These are phyloP conservation scores for Diplodus puntazzo DNA, from an alignment of 2,797 vertebrate genomes.

Conservation along the genomic window DNA sequence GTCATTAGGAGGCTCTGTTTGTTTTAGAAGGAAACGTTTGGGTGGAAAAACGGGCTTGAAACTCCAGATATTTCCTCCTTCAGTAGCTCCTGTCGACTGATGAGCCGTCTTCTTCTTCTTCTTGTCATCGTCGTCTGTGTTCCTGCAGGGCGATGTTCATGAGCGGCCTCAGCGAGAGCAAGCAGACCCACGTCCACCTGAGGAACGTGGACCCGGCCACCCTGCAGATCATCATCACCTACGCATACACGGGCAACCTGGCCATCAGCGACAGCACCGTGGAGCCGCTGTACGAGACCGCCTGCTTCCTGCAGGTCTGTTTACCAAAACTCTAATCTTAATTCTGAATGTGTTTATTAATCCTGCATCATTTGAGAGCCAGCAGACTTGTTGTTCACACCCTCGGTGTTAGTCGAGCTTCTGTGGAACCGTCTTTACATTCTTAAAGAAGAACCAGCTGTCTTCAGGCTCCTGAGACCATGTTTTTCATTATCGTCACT, in stretches of 20 bases:
- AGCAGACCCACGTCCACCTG: slow-evolving; percentile 97
- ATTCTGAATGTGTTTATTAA: too few relatives aligned
- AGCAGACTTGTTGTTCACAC: too few relatives aligned
- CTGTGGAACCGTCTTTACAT: too few relatives aligned
- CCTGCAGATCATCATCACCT: slow-evolving; percentile 96
- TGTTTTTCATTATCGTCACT: too few relatives aligned
- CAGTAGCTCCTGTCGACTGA: neutral
- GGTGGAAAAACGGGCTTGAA: neutral
- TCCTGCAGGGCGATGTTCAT: slow-evolving; percentile 98
- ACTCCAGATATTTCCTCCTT: neutral
- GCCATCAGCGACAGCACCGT: slow-evolving; percentile 95
- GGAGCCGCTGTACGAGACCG: slow-evolving; percentile 98
- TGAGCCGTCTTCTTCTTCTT: too few relatives aligned
- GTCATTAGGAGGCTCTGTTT: slow-evolving; percentile 50
- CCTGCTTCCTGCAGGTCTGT: slow-evolving; percentile 97
- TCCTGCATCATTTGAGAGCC: neutral
- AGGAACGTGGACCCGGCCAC: slow-evolving; percentile 96
- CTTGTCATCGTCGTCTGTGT: slow-evolving; percentile 38
- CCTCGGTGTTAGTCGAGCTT: too few relatives aligned
- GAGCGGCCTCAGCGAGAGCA: slow-evolving; percentile 98
- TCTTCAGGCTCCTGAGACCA: too few relatives aligned
- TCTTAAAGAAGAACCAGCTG: too few relatives aligned
- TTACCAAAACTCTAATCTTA: too few relatives aligned
- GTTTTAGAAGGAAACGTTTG: slow-evolving; percentile 34
- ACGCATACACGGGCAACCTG: slow-evolving; percentile 98